Evolutionary conservation across 23 tunicate genomes (phyloP).

Genomic region (Trididemnum clinides): DNA sequence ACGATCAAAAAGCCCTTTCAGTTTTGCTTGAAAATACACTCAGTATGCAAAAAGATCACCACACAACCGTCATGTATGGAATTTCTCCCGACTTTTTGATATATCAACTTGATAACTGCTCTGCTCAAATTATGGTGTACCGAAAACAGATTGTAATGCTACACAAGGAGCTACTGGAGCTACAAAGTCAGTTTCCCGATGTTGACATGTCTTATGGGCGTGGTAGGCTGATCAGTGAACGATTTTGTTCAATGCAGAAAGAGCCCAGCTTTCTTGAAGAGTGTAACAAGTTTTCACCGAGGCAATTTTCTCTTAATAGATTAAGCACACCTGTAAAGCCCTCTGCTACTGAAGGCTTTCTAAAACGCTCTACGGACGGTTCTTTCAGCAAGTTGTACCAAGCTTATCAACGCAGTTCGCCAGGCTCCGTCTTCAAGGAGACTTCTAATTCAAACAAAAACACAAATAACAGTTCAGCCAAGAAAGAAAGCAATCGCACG

Average conservation of each 20-base stretch:
- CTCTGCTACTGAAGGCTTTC: background rate
- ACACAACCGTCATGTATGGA: slow-evolving; percentile 49
- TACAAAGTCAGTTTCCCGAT: slow-evolving; percentile 44
- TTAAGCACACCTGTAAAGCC: background rate
- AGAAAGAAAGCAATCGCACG: no score
- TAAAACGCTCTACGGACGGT: background rate
- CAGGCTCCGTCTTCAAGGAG: background rate
- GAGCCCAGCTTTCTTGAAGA: background rate
- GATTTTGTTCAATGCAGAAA: background rate
- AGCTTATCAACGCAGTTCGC: slow-evolving; percentile 3
- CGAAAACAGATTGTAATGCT: slow-evolving; percentile 46
- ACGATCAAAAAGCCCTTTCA: slow-evolving; percentile 67
- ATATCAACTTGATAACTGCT: slow-evolving; percentile 78
- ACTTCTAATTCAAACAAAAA: background rate
- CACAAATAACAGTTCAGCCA: no score
- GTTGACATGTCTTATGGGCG: slow-evolving; percentile 21
- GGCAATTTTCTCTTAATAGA: background rate
- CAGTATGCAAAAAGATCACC: slow-evolving; percentile 32
- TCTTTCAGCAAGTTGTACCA: background rate
- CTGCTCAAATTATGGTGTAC: slow-evolving; percentile 58
- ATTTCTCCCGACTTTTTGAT: slow-evolving; percentile 78
- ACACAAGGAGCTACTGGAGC: slow-evolving; percentile 49
- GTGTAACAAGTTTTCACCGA: background rate
- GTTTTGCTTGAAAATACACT: slow-evolving; percentile 60
- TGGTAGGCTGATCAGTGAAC: background rate